Conservation (phyloP, 2,888 invertebrate species). For the Lymantria monacha region DNA sequence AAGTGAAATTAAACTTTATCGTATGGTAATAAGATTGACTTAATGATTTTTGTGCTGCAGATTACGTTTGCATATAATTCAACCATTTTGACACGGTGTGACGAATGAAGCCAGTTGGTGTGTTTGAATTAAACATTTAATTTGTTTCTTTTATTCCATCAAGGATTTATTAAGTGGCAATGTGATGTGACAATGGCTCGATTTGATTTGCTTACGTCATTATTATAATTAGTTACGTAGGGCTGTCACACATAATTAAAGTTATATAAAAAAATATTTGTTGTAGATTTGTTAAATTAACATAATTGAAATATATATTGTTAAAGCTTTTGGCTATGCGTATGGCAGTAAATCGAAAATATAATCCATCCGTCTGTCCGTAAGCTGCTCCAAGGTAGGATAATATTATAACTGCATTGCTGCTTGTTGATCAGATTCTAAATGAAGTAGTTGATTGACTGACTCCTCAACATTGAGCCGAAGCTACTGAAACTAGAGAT, state of each 20-base stretch:
- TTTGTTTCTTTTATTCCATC: constrained; percentile 70
- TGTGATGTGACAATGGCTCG: constrained; percentile 47
- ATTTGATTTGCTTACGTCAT: constrained; percentile 68
- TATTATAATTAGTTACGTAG: constrained; percentile 50
- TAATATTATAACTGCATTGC: no score
- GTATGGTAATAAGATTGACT: not conserved
- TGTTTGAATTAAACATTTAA: constrained; percentile 76
- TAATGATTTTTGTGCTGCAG: not conserved
- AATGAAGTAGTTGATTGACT: no score
- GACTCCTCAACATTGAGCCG: no score
- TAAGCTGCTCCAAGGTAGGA: no score
- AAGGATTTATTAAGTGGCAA: constrained; percentile 53
- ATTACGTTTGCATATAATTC: constrained; percentile 17
- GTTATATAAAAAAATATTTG: no score
- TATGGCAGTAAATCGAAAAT: no score
- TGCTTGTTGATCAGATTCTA: no score
- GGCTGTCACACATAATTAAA: constrained; percentile 2
- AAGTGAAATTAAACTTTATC: constrained; percentile 3
- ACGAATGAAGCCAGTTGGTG: constrained; percentile 68
- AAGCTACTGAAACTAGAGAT: no score
- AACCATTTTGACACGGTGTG: constrained; percentile 47
- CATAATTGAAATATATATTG: no score
- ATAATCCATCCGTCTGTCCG: no score
- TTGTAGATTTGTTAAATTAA: no score
- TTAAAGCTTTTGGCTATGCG: no score